Evolutionary conservation across 2,888 invertebrate species (phyloP).

Genomic region (Cancer borealis): DNA sequence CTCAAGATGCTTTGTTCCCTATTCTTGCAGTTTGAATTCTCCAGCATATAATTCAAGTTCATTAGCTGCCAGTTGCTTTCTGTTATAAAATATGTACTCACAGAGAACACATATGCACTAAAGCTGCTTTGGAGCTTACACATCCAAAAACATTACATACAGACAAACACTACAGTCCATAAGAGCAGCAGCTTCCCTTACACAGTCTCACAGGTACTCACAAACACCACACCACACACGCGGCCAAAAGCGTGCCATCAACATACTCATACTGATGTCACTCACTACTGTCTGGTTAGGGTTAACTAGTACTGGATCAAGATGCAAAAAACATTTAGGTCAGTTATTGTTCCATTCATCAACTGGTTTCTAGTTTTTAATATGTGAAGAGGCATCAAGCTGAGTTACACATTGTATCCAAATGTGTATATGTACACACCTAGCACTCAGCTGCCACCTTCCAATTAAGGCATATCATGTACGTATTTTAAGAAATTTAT

Average conservation of each 20-base stretch:
- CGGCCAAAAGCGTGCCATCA: not conserved
- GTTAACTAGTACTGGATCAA: not conserved
- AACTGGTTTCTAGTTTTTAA: not conserved
- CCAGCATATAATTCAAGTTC: not conserved
- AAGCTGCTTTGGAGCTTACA: constrained; percentile 1
- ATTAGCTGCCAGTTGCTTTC: not conserved
- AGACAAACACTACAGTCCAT: not conserved
- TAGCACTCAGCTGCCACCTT: constrained; percentile 7
- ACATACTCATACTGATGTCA: not conserved
- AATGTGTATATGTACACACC: not conserved
- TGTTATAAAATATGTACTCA: constrained; percentile 17
- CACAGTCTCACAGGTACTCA: constrained; percentile 2
- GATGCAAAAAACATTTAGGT: not conserved
- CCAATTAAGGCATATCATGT: not conserved
- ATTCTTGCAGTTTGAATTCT: not conserved
- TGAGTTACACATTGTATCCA: not conserved
- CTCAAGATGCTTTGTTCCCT: not conserved
- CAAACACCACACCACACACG: not conserved
- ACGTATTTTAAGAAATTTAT: not conserved
- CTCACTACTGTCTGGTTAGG: not conserved
- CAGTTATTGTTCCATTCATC: not conserved
- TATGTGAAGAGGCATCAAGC: not conserved
- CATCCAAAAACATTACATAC: constrained; percentile 1
- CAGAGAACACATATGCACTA: not conserved
- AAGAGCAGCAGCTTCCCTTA: not conserved